Conservation (phyloP, 1,140 invertebrate genomes). For the Aphaenogaster ashmeadi region DNA sequence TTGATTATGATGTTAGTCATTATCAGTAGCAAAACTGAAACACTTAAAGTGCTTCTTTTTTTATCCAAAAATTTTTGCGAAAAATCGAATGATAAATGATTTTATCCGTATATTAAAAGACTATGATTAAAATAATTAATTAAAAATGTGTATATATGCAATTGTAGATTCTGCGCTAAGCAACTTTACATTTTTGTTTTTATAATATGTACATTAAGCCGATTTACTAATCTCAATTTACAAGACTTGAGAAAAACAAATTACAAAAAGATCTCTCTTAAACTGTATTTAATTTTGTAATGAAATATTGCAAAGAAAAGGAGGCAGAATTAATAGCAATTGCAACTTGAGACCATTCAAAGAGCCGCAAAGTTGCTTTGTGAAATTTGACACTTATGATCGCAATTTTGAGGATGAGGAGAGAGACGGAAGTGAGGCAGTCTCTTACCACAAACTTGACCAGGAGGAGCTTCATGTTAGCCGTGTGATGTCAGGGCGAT, state of each 20-base stretch:
- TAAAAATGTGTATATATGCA: neutral
- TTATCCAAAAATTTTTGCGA: neutral
- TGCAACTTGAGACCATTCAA: neutral
- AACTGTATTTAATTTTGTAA: neutral
- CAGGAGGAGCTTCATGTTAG: slow-evolving; percentile 84
- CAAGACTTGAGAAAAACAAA: neutral
- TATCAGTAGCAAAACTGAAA: neutral
- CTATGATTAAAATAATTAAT: slow-evolving; percentile 12
- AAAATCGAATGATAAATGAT: neutral
- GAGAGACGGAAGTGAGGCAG: neutral
- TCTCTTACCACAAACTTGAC: slow-evolving; percentile 82
- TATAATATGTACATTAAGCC: no score
- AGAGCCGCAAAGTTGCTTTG: neutral
- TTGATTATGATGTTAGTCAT: neutral
- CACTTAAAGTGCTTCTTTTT: neutral
- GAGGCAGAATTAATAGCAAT: neutral
- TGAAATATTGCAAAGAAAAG: neutral
- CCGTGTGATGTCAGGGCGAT: slow-evolving; percentile 78
- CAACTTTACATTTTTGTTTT: neutral
- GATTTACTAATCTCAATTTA: neutral
- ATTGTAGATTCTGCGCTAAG: neutral
- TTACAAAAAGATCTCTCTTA: neutral
- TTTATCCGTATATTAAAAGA: neutral
- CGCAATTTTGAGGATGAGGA: neutral
- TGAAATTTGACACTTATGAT: neutral